Evolutionary conservation across 1,140 invertebrate genomes (phyloP).

Genomic region (Coptotermes formosanus): DNA sequence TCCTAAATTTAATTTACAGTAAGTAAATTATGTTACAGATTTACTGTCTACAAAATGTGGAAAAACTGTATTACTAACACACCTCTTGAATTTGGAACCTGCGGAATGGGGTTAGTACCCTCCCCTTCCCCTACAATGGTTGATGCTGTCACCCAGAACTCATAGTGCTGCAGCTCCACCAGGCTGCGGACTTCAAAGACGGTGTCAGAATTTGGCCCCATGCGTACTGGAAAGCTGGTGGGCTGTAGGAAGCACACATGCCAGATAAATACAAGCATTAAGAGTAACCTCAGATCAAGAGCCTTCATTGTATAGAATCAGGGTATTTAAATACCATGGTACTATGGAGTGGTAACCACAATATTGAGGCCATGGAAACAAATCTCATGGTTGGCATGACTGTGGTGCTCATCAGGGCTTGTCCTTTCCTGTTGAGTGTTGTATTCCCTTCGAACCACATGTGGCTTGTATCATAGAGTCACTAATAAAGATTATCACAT

Average conservation of each 20-base stretch:
- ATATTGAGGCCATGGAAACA: too few relatives aligned
- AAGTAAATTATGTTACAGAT: not conserved
- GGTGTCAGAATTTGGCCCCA: conserved; percentile 10
- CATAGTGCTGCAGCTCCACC: conserved; percentile 63
- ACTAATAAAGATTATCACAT: too few relatives aligned
- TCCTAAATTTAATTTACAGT: not conserved
- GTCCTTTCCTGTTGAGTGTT: too few relatives aligned
- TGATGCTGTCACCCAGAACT: conserved; percentile 83
- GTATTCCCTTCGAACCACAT: too few relatives aligned
- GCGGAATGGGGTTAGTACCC: conserved; percentile 60
- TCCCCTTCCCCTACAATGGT: conserved; percentile 77
- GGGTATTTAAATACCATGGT: too few relatives aligned
- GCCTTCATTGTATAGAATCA: too few relatives aligned
- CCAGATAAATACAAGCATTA: not conserved
- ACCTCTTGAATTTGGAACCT: conserved; percentile 67
- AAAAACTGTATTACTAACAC: conserved; percentile 33
- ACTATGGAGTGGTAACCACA: too few relatives aligned
- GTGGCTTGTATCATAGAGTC: too few relatives aligned
- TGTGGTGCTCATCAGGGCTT: too few relatives aligned
- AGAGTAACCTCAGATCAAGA: too few relatives aligned
- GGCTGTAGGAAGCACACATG: not conserved
- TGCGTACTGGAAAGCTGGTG: conserved; percentile 9
- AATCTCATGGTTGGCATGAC: too few relatives aligned
- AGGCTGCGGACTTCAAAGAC: conserved; percentile 35
- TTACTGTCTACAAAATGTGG: not conserved